Percentiles rank a stretch among this genome's conserved stretches.
phyloP scores from a whole-genome alignment of 1,140 invertebrate genomes.

The Diorhabda carinulata region DNA sequence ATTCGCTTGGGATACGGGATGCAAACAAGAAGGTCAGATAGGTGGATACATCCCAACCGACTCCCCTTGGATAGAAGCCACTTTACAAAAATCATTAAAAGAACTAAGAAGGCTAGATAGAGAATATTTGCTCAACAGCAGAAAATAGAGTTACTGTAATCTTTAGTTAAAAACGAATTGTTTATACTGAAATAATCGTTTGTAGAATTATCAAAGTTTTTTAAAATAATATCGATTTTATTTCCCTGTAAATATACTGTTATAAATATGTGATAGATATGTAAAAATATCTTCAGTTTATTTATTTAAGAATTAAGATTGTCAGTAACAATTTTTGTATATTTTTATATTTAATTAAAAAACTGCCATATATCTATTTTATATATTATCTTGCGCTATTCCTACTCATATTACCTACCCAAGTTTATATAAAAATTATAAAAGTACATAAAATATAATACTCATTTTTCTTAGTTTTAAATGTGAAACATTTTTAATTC shows the following conservation, averaged over 20 bases:
- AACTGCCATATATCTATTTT: constrained; percentile 14
- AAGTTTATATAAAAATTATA: not conserved
- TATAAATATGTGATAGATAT: constrained; percentile 8
- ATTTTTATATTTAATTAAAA: constrained; percentile 15
- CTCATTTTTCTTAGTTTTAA: too few species aligned
- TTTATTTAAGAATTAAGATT: constrained; percentile 14
- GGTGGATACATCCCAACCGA: constrained; percentile 44
- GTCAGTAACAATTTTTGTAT: constrained; percentile 15
- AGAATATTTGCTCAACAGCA: constrained; percentile 22
- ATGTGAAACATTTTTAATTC: too few species aligned
- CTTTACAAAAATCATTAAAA: constrained; percentile 35
- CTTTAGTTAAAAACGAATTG: not conserved
- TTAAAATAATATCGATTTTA: not conserved
- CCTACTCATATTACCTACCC: not conserved
- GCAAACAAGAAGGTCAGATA: constrained; percentile 42
- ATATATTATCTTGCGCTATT: not conserved
- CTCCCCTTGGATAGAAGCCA: constrained; percentile 41
- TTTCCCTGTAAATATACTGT: constrained; percentile 7
- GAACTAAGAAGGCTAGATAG: constrained; percentile 35
- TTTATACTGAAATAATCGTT: not conserved
- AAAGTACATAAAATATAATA: not conserved
- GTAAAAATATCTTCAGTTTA: constrained; percentile 7
- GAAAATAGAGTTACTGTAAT: not conserved
- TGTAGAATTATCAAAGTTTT: not conserved
- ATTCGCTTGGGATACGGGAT: constrained; percentile 70